phyloP scores from a whole-genome alignment of 2,113 vertebrate genomes.

The Tachysurus vachellii region DNA sequence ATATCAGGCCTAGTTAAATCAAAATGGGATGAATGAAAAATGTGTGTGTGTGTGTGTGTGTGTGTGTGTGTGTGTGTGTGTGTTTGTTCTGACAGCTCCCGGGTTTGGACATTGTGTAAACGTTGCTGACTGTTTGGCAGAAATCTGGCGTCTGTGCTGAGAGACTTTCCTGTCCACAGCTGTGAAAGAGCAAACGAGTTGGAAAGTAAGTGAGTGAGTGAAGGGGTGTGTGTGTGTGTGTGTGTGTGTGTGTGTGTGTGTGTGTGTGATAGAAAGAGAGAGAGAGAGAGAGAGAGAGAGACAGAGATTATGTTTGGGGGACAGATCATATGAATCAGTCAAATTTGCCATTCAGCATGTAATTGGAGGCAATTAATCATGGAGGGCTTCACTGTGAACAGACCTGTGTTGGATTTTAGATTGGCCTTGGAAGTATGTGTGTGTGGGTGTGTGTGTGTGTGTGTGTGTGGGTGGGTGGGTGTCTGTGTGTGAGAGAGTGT shows the following conservation, averaged over 20 bases:
- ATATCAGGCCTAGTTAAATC: no score
- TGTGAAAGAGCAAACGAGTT: constrained; percentile 46
- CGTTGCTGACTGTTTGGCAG: constrained; percentile 53
- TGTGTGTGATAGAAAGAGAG: not conserved
- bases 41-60: not conserved
- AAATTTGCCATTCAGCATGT: constrained; percentile 70
- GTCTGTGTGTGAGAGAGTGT: constrained; percentile 34
- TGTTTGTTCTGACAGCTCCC: constrained; percentile 7
- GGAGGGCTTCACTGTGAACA: constrained; percentile 64
- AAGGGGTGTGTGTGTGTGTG: constrained; percentile 15
- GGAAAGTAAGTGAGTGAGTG: not conserved
- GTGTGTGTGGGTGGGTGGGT: not conserved
- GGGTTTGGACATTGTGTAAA: constrained; percentile 44
- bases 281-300: constrained; percentile 2
- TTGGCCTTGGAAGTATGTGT: constrained; percentile 55
- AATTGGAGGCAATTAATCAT: constrained; percentile 80
- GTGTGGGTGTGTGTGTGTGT: constrained; percentile 16
- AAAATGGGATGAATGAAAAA: no score
- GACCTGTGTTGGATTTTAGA: constrained; percentile 67
- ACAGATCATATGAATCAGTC: constrained; percentile 65
- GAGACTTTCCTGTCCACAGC: constrained; percentile 55
- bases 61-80: not conserved
- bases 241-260: constrained; percentile 30
- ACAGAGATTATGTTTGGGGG: constrained; percentile 60
- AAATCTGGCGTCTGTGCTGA: constrained; percentile 58